Conservation (phyloP, 2,888 invertebrate genomes). For the Lasius fuliginosus region DNA sequence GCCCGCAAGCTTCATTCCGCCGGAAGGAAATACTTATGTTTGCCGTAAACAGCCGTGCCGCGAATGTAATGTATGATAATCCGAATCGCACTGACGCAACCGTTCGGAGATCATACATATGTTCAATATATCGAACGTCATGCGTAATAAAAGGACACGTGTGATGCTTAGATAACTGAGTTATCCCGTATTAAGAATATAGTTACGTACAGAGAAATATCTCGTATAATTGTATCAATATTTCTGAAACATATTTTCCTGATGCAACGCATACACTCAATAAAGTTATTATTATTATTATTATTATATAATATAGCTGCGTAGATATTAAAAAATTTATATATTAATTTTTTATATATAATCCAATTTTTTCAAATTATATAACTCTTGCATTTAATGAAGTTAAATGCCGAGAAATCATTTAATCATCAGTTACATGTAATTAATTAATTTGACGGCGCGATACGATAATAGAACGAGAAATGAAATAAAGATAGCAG, state of each 20-base stretch:
- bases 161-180: neutral
- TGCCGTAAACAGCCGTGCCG: slow-evolving; percentile 26
- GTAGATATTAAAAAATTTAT: no score
- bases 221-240: neutral
- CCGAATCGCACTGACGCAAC: slow-evolving; percentile 43
- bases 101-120: neutral
- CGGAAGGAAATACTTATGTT: slow-evolving; percentile 60
- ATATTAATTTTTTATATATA: no score
- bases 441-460: neutral
- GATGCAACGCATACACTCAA: neutral
- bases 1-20: slow-evolving; percentile 36
- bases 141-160: neutral
- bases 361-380: no score
- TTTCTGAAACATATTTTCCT: neutral
- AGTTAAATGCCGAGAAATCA: neutral
- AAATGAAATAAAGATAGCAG: neutral
- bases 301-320: no score
- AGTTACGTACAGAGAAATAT: neutral
- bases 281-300: neutral
- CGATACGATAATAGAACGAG: neutral
- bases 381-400: neutral
- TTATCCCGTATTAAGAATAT: neutral
- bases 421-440: neutral
- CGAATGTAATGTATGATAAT: slow-evolving; percentile 37
- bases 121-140: neutral